Evolutionary conservation across 2,888 invertebrate species (phyloP).

Genomic region (Pandemis corylana): DNA sequence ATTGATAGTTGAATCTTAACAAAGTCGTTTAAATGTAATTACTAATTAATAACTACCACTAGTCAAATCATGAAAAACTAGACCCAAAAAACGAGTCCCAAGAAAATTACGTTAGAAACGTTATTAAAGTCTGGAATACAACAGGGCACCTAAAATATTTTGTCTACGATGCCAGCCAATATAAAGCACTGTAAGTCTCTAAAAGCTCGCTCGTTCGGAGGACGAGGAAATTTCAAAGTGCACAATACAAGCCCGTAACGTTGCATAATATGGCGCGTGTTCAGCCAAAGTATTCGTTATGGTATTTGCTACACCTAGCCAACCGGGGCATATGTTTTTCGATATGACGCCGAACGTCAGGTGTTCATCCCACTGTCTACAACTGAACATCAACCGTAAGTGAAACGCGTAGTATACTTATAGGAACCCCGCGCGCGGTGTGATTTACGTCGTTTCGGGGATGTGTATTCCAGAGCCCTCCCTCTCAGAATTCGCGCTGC

Average conservation of each 20-base stretch:
- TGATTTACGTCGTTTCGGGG: slow-evolving; percentile 62
- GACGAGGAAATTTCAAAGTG: slow-evolving; percentile 73
- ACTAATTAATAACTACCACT: neutral
- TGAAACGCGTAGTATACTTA: slow-evolving; percentile 57
- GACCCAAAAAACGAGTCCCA: neutral
- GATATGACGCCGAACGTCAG: slow-evolving; percentile 83
- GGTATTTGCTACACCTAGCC: slow-evolving; percentile 84
- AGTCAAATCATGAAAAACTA: neutral
- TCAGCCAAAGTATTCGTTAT: slow-evolving; percentile 84
- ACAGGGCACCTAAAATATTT: neutral
- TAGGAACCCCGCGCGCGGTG: slow-evolving; percentile 49
- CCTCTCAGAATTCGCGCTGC: slow-evolving; percentile 75
- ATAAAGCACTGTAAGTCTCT: slow-evolving; percentile 55
- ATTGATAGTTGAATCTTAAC: too few species aligned
- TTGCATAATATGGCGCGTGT: slow-evolving; percentile 83
- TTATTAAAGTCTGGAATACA: neutral
- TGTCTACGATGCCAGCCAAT: slow-evolving; percentile 47
- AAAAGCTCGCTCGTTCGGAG: slow-evolving; percentile 65
- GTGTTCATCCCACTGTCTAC: slow-evolving; percentile 74
- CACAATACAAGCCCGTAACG: slow-evolving; percentile 77
- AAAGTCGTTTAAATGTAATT: neutral
- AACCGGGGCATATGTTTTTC: slow-evolving; percentile 83
- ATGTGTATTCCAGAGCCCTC: slow-evolving; percentile 67
- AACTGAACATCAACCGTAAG: slow-evolving; percentile 63
- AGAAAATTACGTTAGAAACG: neutral